Conservation (phyloP, 1,140 invertebrate species). For the Glomeris maerens region DNA sequence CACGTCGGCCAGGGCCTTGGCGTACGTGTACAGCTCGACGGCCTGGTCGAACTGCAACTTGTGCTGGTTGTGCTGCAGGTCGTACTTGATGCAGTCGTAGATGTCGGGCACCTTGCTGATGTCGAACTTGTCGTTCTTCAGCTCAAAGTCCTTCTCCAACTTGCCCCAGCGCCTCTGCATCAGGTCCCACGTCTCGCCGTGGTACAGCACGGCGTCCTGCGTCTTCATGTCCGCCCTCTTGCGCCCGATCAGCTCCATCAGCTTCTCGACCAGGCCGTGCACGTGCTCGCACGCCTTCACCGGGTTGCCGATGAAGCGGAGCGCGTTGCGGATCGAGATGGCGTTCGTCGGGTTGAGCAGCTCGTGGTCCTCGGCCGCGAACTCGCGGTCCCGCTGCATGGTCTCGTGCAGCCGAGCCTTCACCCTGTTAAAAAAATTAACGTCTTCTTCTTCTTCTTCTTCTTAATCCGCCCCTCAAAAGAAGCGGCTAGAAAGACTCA, state of each 20-base stretch:
- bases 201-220: slow-evolving; percentile 82
- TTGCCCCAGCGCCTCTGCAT: slow-evolving; percentile 97
- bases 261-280: slow-evolving; percentile 64
- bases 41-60: slow-evolving; percentile 75
- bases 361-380: slow-evolving; percentile 66
- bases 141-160: slow-evolving; percentile 95
- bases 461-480: not conserved
- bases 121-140: slow-evolving; percentile 79
- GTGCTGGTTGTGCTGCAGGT: slow-evolving; percentile 94
- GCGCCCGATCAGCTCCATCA: slow-evolving; percentile 61
- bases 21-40: slow-evolving; percentile 86
- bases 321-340: slow-evolving; percentile 67
- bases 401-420: slow-evolving; percentile 85
- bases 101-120: slow-evolving; percentile 99
- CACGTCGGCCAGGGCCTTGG: slow-evolving; percentile 92
- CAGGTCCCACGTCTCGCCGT: slow-evolving; percentile 97
- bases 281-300: slow-evolving; percentile 83
- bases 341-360: slow-evolving; percentile 77
- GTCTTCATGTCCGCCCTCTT: slow-evolving; percentile 78
- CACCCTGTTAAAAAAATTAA: slow-evolving; percentile 47
- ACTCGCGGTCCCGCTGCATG: slow-evolving; percentile 81
- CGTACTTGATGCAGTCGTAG: slow-evolving; percentile 99
- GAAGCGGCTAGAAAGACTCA: slow-evolving; percentile 37
- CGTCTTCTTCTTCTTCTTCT: not conserved
- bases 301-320: slow-evolving; percentile 94